These are phyloP conservation scores for Geotrupes spiniger DNA, from an alignment of 2,888 invertebrate genomes.

Conservation along the genomic window DNA sequence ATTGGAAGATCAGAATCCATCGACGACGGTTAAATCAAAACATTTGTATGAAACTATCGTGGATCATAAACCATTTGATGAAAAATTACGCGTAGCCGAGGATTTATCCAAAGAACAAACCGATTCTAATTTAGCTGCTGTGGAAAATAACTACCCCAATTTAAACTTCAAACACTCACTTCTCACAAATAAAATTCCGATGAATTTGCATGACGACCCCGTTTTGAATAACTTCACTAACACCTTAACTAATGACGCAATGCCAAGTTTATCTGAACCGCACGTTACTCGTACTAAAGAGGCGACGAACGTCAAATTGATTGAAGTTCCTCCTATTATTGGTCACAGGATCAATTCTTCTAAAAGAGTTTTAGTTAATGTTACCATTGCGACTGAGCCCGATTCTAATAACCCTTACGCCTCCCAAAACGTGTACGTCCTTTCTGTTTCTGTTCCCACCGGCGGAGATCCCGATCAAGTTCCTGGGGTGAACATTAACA, in stretches of 20 bases:
- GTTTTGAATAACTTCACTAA: constrained; percentile 34
- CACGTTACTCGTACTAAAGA: too few species aligned
- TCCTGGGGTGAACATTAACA: constrained; percentile 55
- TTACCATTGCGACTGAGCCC: constrained; percentile 75
- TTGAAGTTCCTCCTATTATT: constrained; percentile 41
- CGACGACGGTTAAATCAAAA: constrained; percentile 35
- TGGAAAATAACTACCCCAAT: constrained; percentile 10
- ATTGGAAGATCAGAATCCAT: constrained; percentile 39
- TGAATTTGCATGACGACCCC: constrained; percentile 27
- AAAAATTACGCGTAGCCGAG: constrained; percentile 17
- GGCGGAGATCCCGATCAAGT: constrained; percentile 48
- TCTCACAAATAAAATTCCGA: constrained; percentile 17
- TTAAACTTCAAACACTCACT: constrained; percentile 32
- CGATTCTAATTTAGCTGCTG: constrained; percentile 38
- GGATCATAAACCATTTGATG: constrained; percentile 1
- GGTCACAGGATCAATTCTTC: constrained; percentile 45
- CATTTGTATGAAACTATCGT: constrained; percentile 31
- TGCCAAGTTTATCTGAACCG: too few species aligned
- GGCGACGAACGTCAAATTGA: constrained; percentile 38
- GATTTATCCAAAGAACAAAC: constrained; percentile 41
- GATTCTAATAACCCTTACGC: constrained; percentile 51
- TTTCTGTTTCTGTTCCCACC: constrained; percentile 78
- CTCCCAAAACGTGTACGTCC: constrained; percentile 69
- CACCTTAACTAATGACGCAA: constrained; percentile 16
- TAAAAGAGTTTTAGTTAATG: constrained; percentile 74